Base-by-base conservation (phyloP, 2,797 vertebrate species). In the Eurystomus glaucurus region DNA sequence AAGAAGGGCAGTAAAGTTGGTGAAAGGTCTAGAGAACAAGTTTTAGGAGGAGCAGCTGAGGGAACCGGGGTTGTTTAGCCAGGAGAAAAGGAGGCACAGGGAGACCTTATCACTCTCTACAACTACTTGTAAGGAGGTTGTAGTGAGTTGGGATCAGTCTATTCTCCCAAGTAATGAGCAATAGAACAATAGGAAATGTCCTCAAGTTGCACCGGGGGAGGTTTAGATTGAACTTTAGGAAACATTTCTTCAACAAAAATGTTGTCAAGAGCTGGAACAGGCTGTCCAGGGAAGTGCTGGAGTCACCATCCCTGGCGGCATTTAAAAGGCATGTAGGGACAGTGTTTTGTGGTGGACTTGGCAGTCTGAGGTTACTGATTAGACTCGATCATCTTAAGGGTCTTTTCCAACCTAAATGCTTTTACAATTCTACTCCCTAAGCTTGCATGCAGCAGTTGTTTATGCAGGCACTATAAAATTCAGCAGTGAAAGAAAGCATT, bases 121-220 rank as follows among this genome's bases (percentile, higher is more conserved):
- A 58, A 4, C 10, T 68, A 2, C 19, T 11, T 41, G 19, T 55
- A 10, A 54, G 18, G 13, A 33, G 7, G 13, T 0, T 50, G 69
- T 11, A 64, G 54, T 0, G 1, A 39, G 25, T 6, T 28, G 29
- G 28, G 0, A 11, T 6, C 0, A 2, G 14, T 14, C 28, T 80
- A 57, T 54, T 69, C 48, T 58, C 10, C 19, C 19, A 58, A 2
- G 19, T 14, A 37, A 51, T 5, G 9, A 18, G 4, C 0, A 4
- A 33, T 3, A 39, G 14, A 26, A n/a, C 0, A 2, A 58, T 45
- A 58, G 16, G 8, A 58, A 43, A 66, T 7, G 3, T 31, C 13
- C 35, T 58, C 75, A 55, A 33, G 28, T 2, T 51, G 25, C 0
- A 0, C 28, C 22, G 37, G 14, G 0, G 16, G 4, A 61, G 13